phyloP scores from a whole-genome alignment of 2,113 vertebrate species.

The Helogale parvula region DNA sequence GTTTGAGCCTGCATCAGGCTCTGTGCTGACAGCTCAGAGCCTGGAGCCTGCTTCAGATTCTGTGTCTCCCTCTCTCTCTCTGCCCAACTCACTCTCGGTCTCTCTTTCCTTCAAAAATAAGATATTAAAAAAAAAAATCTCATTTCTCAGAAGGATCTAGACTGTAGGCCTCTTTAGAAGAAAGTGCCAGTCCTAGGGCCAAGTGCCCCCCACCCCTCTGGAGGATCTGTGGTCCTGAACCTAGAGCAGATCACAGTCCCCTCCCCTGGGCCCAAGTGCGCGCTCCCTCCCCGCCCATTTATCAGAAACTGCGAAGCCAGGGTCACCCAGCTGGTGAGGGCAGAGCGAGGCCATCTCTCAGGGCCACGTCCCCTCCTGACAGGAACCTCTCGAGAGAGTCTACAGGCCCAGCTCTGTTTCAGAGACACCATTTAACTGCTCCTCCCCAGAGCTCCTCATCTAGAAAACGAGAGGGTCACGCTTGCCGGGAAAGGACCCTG shows the following conservation, averaged over 20 bases:
- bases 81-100: too few relatives aligned
- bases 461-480: neutral
- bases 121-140: too few relatives aligned
- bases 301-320: neutral
- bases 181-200: neutral
- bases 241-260: too few relatives aligned
- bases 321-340: neutral
- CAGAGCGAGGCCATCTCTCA: neutral
- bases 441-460: neutral
- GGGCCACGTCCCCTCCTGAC: rapidly evolving
- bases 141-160: neutral
- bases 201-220: neutral
- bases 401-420: rapidly evolving
- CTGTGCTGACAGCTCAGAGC: too few relatives aligned
- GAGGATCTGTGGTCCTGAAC: neutral
- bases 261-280: neutral
- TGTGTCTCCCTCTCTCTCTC: too few relatives aligned
- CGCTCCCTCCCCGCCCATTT: neutral
- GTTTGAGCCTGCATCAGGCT: too few relatives aligned
- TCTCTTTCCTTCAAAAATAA: too few relatives aligned
- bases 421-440: neutral
- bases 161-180: neutral
- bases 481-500: slow-evolving; percentile 30
- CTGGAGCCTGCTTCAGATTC: too few relatives aligned
- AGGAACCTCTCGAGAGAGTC: neutral